These are phyloP conservation scores for Apostichopus parvimensis DNA, from an alignment of 35 echinoderm and acorn worm species.

Conservation along the genomic window DNA sequence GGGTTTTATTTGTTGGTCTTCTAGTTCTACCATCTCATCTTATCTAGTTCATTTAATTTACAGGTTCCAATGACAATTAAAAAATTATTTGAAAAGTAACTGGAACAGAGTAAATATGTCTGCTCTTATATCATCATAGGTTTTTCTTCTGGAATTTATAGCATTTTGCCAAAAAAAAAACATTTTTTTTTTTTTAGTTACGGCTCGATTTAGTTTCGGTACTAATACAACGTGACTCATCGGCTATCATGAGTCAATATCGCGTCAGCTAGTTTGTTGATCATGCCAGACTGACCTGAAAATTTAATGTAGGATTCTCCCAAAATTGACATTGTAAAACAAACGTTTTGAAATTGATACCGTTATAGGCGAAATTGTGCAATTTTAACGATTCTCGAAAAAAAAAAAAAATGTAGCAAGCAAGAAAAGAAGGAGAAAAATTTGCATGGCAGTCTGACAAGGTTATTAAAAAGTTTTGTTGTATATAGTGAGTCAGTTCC, in stretches of 20 bases:
- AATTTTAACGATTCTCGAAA: background rate
- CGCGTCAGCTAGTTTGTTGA: background rate
- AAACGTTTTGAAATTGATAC: conserved; percentile 15
- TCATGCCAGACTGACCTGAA: background rate
- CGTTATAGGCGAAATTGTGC: background rate
- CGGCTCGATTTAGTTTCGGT: background rate
- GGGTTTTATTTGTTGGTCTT: no score
- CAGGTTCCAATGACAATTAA: no score
- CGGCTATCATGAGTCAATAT: conserved; percentile 4
- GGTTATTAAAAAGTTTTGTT: background rate
- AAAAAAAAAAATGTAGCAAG: no score
- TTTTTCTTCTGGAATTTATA: no score
- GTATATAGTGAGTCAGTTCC: conserved; percentile 28
- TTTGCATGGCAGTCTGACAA: background rate
- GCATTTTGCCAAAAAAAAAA: no score
- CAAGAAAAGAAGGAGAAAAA: background rate
- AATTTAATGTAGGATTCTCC: background rate
- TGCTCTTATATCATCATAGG: no score
- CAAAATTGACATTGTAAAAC: conserved; percentile 14
- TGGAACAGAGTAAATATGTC: no score
- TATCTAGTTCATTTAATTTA: no score
- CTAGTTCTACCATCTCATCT: no score
- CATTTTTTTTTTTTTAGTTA: no score
- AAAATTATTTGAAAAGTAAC: no score
- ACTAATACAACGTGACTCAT: background rate